Conservation (phyloP, 2,797 vertebrate genomes). For the Enteromius afrohamiltoni region DNA sequence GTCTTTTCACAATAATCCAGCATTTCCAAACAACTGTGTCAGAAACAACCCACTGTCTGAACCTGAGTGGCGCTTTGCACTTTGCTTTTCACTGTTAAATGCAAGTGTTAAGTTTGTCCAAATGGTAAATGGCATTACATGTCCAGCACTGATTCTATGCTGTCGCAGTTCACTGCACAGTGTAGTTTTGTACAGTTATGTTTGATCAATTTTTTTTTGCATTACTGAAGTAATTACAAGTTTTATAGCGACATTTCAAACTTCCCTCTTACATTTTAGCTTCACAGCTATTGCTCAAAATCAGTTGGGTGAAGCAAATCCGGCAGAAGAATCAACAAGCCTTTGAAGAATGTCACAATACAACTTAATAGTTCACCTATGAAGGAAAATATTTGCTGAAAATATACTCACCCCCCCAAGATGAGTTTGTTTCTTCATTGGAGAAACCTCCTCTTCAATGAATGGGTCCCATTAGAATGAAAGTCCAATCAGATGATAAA, state of each 20-base stretch:
- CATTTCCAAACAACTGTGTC: conserved; percentile 20
- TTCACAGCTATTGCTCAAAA: neutral
- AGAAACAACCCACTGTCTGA: neutral
- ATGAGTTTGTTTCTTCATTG: neutral
- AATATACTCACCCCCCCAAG: neutral
- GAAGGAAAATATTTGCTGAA: neutral
- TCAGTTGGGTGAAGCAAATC: neutral
- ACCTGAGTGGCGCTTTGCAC: neutral
- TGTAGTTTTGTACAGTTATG: neutral
- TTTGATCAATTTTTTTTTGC: neutral
- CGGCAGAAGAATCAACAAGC: neutral
- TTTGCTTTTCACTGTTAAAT: neutral
- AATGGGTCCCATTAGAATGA: neutral
- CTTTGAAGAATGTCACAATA: neutral
- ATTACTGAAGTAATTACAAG: neutral
- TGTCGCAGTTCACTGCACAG: no score
- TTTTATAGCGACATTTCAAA: neutral
- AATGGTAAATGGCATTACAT: neutral
- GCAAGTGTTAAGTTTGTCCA: neutral
- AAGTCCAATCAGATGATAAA: neutral
- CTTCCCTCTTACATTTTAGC: neutral
- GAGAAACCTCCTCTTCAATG: neutral
- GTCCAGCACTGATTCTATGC: neutral
- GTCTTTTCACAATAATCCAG: conserved; percentile 26
- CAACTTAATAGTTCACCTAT: neutral